Evolutionary conservation across 2,113 vertebrate species (phyloP).

Genomic region (Pseudorhombus dupliciocellatus): DNA sequence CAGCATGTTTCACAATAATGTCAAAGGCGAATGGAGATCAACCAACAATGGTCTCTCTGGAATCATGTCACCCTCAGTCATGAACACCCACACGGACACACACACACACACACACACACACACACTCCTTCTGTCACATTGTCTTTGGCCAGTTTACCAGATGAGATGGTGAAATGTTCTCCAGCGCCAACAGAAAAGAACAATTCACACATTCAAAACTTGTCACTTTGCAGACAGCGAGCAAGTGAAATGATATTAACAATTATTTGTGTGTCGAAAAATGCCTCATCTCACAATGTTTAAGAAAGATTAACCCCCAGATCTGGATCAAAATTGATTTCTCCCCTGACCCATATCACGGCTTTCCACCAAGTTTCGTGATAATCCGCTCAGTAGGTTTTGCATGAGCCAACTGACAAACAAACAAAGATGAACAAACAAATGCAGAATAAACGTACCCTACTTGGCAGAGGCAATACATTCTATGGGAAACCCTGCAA

Average conservation of each 20-base stretch:
- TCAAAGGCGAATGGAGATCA: slow-evolving; percentile 54
- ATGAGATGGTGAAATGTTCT: neutral
- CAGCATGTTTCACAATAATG: slow-evolving; percentile 56
- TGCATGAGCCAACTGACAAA: no score
- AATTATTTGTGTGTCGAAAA: no score
- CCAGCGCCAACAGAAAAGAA: neutral
- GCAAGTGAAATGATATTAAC: neutral
- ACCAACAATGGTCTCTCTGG: slow-evolving; percentile 63
- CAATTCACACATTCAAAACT: neutral
- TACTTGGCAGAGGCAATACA: no score
- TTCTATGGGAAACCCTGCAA: no score
- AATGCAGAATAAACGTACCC: no score
- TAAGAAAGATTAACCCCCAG: no score
- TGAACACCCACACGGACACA: neutral
- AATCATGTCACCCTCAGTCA: slow-evolving; percentile 21
- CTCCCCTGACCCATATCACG: no score
- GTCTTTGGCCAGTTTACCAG: neutral
- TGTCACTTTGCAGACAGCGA: neutral
- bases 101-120: neutral
- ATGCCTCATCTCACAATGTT: no score
- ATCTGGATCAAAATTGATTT: no score
- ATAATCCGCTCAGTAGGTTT: no score
- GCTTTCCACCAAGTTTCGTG: no score
- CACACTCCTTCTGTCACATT: neutral
- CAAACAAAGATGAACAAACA: no score